A percentile compares a stretch with the other conserved stretches of the same genome.
Evolutionary conservation across 2,113 vertebrate genomes (phyloP).

Genomic region (Psilopogon haemacephalus): DNA sequence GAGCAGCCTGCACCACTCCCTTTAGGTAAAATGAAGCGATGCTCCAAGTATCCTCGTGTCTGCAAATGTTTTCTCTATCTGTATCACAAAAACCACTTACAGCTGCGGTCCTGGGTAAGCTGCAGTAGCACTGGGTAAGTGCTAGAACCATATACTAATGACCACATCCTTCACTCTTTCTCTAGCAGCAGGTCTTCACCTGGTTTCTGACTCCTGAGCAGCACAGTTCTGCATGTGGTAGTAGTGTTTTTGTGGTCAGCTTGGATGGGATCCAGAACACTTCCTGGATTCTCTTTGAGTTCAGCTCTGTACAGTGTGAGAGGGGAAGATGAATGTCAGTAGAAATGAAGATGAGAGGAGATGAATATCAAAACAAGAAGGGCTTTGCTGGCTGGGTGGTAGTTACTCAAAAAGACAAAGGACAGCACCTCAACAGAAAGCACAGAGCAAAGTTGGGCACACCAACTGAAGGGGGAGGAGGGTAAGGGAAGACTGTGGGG

Average conservation of each 20-base stretch:
- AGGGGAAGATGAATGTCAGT: background rate
- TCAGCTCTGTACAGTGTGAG: background rate
- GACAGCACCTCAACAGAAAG: background rate
- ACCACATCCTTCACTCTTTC: background rate
- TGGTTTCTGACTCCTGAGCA: background rate
- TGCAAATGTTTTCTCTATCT: background rate
- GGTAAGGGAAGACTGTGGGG: background rate
- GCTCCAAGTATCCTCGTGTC: background rate
- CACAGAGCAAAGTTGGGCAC: background rate
- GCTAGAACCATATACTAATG: background rate
- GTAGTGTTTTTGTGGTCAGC: accelerated
- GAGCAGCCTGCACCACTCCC: conserved; percentile 84
- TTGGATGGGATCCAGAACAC: background rate
- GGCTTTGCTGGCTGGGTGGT: background rate
- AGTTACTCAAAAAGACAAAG: background rate
- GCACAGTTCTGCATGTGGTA: background rate
- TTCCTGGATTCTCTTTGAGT: background rate
- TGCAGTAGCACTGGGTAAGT: background rate
- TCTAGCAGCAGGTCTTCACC: background rate
- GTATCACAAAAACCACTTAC: background rate
- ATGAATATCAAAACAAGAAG: background rate
- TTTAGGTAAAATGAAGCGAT: conserved; percentile 83
- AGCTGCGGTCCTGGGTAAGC: background rate
- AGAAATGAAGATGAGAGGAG: background rate
- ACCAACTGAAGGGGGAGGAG: background rate